Base-by-base conservation (phyloP, 2,113 vertebrate genomes). In the Motacilla tschutschensis region DNA sequence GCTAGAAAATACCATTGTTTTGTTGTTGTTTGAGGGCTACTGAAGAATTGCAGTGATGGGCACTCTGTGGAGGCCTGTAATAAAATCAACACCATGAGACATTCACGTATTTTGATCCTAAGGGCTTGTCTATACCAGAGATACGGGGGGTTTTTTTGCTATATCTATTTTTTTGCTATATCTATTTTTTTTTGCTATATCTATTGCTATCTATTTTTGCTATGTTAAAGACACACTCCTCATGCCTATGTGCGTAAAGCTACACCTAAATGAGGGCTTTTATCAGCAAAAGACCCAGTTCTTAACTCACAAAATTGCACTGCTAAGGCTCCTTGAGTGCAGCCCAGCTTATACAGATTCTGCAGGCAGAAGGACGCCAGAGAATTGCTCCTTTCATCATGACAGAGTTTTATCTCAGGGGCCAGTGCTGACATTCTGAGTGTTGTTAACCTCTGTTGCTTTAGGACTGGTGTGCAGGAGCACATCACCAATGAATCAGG, bases 371-470 rank as follows among this genome's bases (percentile, higher is more conserved):
- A 86, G 66, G 71, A 83, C 5, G 0, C 22, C 19, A 75, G 43
- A 79, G 84, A 79, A 76, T 73, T 54, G 62, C 78, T 95, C 75
- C 55, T 92, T 92, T 93, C 60, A 77, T 90, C 75, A 59, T 14
- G 75, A 66, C 9, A 66, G 24, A 1, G 1, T 86, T 88, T 89
- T 53, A 70, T 85, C 82, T 90, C 0, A 0, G 60, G 18, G 57
- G 21, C 55, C 48, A 16, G 33, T 17, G 69, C 50, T 85, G 79
- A 59, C 64, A 63, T 77, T 84, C 7, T 25, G 36, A 62, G 59
- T 15, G 47, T 55, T 85, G 60, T 90, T 84, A 87, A 72, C 92
- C 48, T 70, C 75, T 79, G 47, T 75, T 90, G 38, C 78, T 88
- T 82, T 83, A 85, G 64, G 72, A 48, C 17, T 51, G 33, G 13